phyloP scores from a whole-genome alignment of 1,140 invertebrate species.

The Drosophila cardini region DNA sequence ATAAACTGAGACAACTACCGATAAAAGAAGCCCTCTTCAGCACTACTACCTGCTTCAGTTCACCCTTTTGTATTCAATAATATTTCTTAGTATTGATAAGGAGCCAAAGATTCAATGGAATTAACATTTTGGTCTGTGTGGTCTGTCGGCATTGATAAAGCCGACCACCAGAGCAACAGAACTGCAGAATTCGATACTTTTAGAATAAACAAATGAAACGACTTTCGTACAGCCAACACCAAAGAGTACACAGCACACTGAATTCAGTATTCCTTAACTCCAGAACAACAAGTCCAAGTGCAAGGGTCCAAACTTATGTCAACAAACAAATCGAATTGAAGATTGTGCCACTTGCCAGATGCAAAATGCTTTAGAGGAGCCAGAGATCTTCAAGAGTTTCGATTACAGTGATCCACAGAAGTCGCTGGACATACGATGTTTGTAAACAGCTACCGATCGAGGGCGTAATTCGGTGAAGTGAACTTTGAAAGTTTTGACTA shows the following conservation, averaged over 20 bases:
- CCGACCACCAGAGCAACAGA: slow-evolving; percentile 59
- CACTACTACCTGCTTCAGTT: not conserved
- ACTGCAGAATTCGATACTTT: slow-evolving; percentile 53
- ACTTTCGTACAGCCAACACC: not conserved
- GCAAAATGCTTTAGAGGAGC: slow-evolving; percentile 1
- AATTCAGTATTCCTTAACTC: not conserved
- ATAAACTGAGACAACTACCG: too few relatives aligned
- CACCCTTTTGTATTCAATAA: not conserved
- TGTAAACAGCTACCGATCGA: slow-evolving; percentile 27
- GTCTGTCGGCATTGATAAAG: slow-evolving; percentile 74
- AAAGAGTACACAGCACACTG: too few relatives aligned
- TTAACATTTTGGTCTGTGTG: slow-evolving; percentile 51
- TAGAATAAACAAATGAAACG: slow-evolving; percentile 53
- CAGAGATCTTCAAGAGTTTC: slow-evolving; percentile 37
- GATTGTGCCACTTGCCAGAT: slow-evolving; percentile 47
- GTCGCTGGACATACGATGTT: slow-evolving; percentile 38
- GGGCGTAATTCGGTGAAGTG: slow-evolving; percentile 72
- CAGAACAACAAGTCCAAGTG: slow-evolving; percentile 27
- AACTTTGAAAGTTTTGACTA: slow-evolving; percentile 6
- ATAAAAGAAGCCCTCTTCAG: too few relatives aligned
- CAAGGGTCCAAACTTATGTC: slow-evolving; percentile 49
- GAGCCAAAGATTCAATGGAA: slow-evolving; percentile 40
- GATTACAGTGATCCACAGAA: slow-evolving; percentile 55
- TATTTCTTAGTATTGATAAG: slow-evolving; percentile 3
- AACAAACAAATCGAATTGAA: slow-evolving; percentile 57